Evolutionary conservation across 2,888 invertebrate species (phyloP), one percentile per base, ranked within the genome.

Genomic region (Caenorhabditis sp.): DNA sequence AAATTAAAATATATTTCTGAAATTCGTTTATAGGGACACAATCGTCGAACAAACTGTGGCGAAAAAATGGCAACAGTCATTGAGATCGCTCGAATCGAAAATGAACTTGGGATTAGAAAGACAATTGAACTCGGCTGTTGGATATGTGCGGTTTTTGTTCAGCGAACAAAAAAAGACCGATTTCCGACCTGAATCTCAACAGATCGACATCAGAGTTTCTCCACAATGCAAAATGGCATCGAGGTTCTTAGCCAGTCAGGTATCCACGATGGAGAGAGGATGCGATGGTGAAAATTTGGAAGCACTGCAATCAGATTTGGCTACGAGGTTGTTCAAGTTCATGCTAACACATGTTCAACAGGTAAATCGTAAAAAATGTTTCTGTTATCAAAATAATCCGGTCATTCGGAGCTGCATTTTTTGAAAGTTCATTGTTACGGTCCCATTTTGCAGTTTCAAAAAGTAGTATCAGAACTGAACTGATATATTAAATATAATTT

Each of bases 261-360:
- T 74, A 3, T 23, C 60, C 4, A 53, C 67, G 3, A 77, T 81
- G 76, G 77, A 77, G 38, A 52, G 63, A 10, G 76, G 79, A 23
- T 79, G 77, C 50, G 97, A 97, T 88, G 97, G 95, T 0, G 95
- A 94, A 87, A 97, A 97, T 89, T 91, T 95, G 57, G 93, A 93
- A 82, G 92, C 92, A 4, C 92, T 95, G 12, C 90, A 95, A 38
- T 92, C 93, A 60, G 97, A 97, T 88, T 90, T 97, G 23, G 97
- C 97, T 0, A 91, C 93, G 26, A 91, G 95, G n/a, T 91, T 99
- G 77, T 97, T 97, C 89, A 91, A 95, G 60, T 93, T 95, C 59
- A 93, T 99, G 78, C 94, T 94, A 87, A 95, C 97, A 78, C 97
- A 99, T 89, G 90, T 99, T 77, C 93, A 94, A 84, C 94, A 95